phyloP scores from a whole-genome alignment of 2,888 invertebrate genomes.

The Trichopria drosophilae region DNA sequence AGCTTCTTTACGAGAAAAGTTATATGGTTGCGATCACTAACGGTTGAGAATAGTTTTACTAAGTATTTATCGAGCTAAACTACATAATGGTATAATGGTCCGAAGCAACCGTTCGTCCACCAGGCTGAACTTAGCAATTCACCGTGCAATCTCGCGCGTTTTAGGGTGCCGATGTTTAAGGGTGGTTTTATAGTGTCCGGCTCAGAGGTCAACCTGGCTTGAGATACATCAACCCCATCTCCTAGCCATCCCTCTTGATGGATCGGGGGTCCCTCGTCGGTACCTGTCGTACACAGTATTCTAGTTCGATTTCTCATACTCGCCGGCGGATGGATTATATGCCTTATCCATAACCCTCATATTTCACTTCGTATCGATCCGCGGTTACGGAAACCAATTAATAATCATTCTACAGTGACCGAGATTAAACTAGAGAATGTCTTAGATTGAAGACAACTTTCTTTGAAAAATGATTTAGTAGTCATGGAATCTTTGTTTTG shows the following conservation, averaged over 20 bases:
- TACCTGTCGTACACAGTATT: constrained; percentile 34
- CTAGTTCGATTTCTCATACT: constrained; percentile 44
- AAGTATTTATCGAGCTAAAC: too few relatives aligned
- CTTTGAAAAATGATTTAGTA: too few relatives aligned
- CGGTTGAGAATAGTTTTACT: too few relatives aligned
- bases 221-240: constrained; percentile 50
- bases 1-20: too few relatives aligned
- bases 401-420: too few relatives aligned
- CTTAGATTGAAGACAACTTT: too few relatives aligned
- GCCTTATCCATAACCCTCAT: constrained; percentile 31
- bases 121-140: constrained; percentile 39
- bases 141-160: constrained; percentile 41
- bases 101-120: constrained; percentile 13
- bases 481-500: too few relatives aligned
- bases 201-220: constrained; percentile 51
- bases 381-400: too few relatives aligned
- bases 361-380: too few relatives aligned
- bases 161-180: constrained; percentile 50
- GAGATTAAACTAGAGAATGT: too few relatives aligned
- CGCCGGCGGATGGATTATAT: constrained; percentile 40
- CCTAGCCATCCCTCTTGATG: constrained; percentile 39
- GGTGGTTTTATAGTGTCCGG: constrained; percentile 54
- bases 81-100: too few relatives aligned
- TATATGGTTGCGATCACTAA: constrained; percentile 39
- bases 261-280: constrained; percentile 43